Conservation (phyloP, 1,140 invertebrate genomes). For the Coelopa frigida region DNA sequence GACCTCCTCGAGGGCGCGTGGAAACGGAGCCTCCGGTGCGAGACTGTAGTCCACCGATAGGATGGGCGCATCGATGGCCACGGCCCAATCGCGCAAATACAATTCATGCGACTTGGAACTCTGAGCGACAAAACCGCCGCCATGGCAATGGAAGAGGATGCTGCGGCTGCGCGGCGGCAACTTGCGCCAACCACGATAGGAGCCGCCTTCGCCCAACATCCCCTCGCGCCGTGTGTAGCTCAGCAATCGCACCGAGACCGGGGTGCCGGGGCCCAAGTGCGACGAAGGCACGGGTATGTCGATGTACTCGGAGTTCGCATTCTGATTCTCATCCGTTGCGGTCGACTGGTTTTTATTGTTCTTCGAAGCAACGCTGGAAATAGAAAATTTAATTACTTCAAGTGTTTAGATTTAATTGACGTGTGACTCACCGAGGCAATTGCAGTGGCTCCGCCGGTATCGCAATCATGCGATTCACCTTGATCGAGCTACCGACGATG, state of each 20-base stretch:
- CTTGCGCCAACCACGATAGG: slow-evolving; percentile 32
- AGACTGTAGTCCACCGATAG: slow-evolving; percentile 94
- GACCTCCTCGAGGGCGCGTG: slow-evolving; percentile 86
- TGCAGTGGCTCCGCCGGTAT: slow-evolving; percentile 66
- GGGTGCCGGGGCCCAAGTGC: slow-evolving; percentile 63
- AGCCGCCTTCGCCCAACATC: slow-evolving; percentile 52
- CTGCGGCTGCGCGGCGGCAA: slow-evolving; percentile 30
- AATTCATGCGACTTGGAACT: slow-evolving; percentile 92
- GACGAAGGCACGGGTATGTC: slow-evolving; percentile 68
- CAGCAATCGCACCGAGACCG: slow-evolving; percentile 65
- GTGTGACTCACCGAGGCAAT: slow-evolving; percentile 44
- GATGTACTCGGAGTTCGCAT: slow-evolving; percentile 31
- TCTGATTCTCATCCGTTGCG: slow-evolving; percentile 31
- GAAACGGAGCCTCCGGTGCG: slow-evolving; percentile 82
- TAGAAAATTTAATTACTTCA: neutral
- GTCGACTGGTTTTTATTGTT: slow-evolving; percentile 19
- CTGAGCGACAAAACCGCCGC: slow-evolving; percentile 96
- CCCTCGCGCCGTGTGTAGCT: slow-evolving; percentile 70
- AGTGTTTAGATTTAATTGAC: neutral
- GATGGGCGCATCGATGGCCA: slow-evolving; percentile 81
- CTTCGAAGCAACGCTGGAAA: slow-evolving; percentile 11
- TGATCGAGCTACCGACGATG: slow-evolving; percentile 61
- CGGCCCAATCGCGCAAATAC: slow-evolving; percentile 87
- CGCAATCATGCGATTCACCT: slow-evolving; percentile 69
- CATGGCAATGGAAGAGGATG: slow-evolving; percentile 90